Percentiles rank a stretch among this genome's conserved stretches.
Evolutionary conservation across 2,888 invertebrate species (phyloP).

Genomic region (Synanthedon myopaeformis): DNA sequence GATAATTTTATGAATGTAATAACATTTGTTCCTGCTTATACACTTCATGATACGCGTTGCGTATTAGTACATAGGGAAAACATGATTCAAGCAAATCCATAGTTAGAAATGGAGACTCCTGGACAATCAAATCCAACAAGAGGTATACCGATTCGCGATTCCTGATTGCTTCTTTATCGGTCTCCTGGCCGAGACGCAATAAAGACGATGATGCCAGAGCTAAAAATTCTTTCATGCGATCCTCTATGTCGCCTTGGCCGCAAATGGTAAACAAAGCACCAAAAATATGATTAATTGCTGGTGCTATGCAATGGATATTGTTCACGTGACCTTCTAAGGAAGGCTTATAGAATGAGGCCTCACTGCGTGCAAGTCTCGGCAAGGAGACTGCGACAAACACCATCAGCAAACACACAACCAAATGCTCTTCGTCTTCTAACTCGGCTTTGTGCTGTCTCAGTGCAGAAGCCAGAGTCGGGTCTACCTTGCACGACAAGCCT

Average conservation of each 20-base stretch:
- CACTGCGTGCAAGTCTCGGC: slow-evolving; percentile 92
- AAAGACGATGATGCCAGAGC: slow-evolving; percentile 95
- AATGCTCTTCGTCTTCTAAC: slow-evolving; percentile 91
- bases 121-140: slow-evolving; percentile 95
- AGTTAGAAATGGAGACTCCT: slow-evolving; percentile 97
- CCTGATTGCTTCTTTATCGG: slow-evolving; percentile 91
- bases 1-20: slow-evolving; percentile 43
- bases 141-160: slow-evolving; percentile 98
- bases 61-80: slow-evolving; percentile 97
- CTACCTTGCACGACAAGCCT: slow-evolving; percentile 93
- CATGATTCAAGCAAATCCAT: slow-evolving; percentile 99
- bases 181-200: slow-evolving; percentile 93
- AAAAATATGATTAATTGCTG: slow-evolving; percentile 95
- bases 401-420: slow-evolving; percentile 94
- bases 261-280: slow-evolving; percentile 97
- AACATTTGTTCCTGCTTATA: slow-evolving; percentile 87
- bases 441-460: slow-evolving; percentile 90
- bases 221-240: slow-evolving; percentile 96
- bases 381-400: slow-evolving; percentile 99
- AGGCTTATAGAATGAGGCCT: slow-evolving; percentile 89
- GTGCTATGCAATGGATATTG: slow-evolving; percentile 98
- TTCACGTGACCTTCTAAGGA: slow-evolving; percentile 95
- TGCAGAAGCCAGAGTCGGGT: slow-evolving; percentile 92
- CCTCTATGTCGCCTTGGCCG: slow-evolving; percentile 95
- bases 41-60: slow-evolving; percentile 98